A percentile compares a stretch with the other conserved stretches of the same genome.
These are phyloP conservation scores for Carassius carassius DNA, from an alignment of 2,113 vertebrate species.

Conservation along the genomic window DNA sequence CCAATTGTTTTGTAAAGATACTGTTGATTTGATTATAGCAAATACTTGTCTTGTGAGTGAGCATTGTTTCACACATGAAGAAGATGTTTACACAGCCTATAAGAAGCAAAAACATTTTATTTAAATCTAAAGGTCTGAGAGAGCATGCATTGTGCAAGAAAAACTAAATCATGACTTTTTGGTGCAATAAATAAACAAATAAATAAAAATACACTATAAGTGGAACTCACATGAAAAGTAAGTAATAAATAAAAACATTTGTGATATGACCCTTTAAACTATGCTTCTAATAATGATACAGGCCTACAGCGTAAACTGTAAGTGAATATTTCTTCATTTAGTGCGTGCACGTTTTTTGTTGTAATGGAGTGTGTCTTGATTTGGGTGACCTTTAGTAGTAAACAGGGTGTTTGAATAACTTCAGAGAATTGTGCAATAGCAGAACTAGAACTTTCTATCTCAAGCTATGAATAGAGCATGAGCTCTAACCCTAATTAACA, in stretches of 20 bases:
- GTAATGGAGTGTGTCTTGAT: slow-evolving; percentile 36
- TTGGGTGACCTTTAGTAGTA: slow-evolving; percentile 49
- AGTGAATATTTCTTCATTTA: not conserved
- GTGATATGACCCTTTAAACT: not conserved
- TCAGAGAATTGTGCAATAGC: slow-evolving; percentile 1
- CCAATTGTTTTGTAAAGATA: not conserved
- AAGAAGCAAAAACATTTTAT: not conserved
- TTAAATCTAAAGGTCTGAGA: not conserved
- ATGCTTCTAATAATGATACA: not conserved
- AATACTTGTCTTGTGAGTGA: not conserved
- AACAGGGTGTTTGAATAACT: slow-evolving; percentile 22
- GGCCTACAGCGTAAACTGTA: not conserved
- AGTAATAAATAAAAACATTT: not conserved
- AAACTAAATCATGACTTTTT: not conserved
- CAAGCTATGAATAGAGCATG: not conserved
- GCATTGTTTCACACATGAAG: not conserved
- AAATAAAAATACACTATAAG: not conserved
- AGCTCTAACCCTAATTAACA: not conserved
- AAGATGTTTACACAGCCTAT: not conserved
- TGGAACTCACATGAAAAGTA: not conserved
- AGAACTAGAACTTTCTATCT: not conserved
- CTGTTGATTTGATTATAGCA: not conserved
- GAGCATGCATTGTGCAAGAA: not conserved
- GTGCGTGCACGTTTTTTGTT: not conserved
- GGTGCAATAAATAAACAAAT: not conserved